Percentiles rank a stretch among this genome's conserved stretches.
Conservation (phyloP, 1,140 invertebrate genomes). For the Heliconius hermathena region DNA sequence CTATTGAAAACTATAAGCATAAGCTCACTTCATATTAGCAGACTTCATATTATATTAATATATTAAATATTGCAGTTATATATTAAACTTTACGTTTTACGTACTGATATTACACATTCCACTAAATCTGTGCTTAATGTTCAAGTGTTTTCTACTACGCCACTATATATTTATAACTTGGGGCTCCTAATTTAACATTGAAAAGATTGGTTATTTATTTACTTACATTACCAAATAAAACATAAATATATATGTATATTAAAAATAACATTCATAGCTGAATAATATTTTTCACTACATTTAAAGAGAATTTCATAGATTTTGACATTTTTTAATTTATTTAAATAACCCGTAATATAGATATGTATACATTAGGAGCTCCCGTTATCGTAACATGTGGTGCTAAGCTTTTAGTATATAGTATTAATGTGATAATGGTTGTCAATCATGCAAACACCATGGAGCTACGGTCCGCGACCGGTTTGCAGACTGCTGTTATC, state of each 20-base stretch:
- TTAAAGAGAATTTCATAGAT: neutral
- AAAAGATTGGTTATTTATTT: neutral
- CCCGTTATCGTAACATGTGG: slow-evolving; percentile 56
- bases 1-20: neutral
- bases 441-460: slow-evolving; percentile 77
- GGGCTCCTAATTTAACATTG: slow-evolving; percentile 43
- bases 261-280: neutral
- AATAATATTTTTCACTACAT: neutral
- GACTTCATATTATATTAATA: slow-evolving; percentile 5
- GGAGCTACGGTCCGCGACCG: slow-evolving; percentile 64
- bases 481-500: slow-evolving; percentile 69
- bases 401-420: slow-evolving; percentile 70
- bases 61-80: slow-evolving; percentile 26
- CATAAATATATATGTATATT: neutral
- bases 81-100: slow-evolving; percentile 21
- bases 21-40: slow-evolving; percentile 8
- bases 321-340: neutral
- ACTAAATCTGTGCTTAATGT: slow-evolving; percentile 44
- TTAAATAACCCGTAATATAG: neutral
- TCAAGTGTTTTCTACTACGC: slow-evolving; percentile 37
- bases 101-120: slow-evolving; percentile 35
- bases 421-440: slow-evolving; percentile 81
- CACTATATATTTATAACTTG: slow-evolving; percentile 42
- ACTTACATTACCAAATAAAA: neutral
- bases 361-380: slow-evolving; percentile 51